Conservation (phyloP, 1,140 invertebrate genomes). For the Drosophila kohkoa region DNA sequence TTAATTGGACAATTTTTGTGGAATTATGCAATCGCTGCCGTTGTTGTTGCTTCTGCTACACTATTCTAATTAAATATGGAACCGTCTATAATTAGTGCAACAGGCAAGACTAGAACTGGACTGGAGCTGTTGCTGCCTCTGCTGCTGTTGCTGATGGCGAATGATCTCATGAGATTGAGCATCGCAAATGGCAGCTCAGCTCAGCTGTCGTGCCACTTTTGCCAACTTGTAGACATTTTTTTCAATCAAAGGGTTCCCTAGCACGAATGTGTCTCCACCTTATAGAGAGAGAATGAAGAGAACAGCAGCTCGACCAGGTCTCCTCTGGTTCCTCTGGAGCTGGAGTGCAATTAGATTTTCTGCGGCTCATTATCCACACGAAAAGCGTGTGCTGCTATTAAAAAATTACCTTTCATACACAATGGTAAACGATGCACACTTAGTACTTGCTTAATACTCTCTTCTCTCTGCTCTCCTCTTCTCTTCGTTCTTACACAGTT, state of each 20-base stretch:
- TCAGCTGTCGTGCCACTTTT: slow-evolving; percentile 28
- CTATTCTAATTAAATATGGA: slow-evolving; percentile 34
- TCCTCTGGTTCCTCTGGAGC: not conserved
- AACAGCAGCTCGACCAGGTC: not conserved
- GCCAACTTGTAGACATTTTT: slow-evolving; percentile 29
- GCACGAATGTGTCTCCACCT: slow-evolving; percentile 43
- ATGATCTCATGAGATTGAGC: slow-evolving; percentile 40
- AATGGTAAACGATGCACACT: slow-evolving; percentile 30
- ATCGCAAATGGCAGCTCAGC: slow-evolving; percentile 24
- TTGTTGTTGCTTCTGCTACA: not conserved
- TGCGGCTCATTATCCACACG: slow-evolving; percentile 50
- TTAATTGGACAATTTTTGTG: slow-evolving; percentile 26
- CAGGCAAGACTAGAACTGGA: slow-evolving; percentile 10
- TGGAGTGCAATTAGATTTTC: slow-evolving; percentile 44
- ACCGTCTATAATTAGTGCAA: slow-evolving; percentile 31
- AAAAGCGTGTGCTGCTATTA: slow-evolving; percentile 43
- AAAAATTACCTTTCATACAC: slow-evolving; percentile 37
- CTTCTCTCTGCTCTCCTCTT: not conserved
- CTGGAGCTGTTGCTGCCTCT: not conserved
- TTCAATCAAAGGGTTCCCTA: slow-evolving; percentile 41
- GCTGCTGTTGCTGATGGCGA: not conserved
- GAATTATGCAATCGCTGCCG: slow-evolving; percentile 14
- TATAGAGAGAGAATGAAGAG: not conserved
- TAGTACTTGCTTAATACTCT: slow-evolving; percentile 21
- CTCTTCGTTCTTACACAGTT: not conserved